phyloP scores from a whole-genome alignment of 2,797 vertebrate genomes.

The Accipiter fasciatus region DNA sequence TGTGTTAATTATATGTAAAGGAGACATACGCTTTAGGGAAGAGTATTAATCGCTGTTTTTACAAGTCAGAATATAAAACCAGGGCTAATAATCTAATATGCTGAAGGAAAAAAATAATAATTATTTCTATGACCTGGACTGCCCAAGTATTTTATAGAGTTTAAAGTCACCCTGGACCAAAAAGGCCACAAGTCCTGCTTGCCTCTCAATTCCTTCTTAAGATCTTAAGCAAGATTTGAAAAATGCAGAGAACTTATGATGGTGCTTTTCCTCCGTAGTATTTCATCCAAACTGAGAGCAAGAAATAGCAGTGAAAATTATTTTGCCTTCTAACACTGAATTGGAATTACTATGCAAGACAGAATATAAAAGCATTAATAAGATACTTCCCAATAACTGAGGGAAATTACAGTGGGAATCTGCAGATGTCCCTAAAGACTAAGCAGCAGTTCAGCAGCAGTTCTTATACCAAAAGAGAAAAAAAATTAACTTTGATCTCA shows the following conservation, averaged over 20 bases:
- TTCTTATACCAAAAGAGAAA: not conserved
- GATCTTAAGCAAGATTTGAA: not conserved
- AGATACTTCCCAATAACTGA: not conserved
- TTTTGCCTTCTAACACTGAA: not conserved
- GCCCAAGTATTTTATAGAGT: not conserved
- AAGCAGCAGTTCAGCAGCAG: not conserved
- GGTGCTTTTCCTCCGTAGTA: not conserved
- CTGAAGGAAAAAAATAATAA: not conserved
- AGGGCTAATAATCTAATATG: not conserved
- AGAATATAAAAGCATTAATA: not conserved
- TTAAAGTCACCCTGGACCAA: not conserved
- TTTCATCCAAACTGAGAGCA: not conserved
- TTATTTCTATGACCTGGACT: not conserved
- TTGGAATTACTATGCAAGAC: not conserved
- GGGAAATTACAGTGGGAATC: not conserved
- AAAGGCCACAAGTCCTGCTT: not conserved
- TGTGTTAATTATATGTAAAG: not conserved
- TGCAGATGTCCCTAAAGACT: not conserved
- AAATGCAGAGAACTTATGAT: not conserved
- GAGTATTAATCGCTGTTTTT: not conserved
- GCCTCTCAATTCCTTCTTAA: not conserved
- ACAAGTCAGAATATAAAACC: not conserved
- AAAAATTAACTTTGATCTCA: not conserved
- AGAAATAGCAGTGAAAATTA: not conserved
- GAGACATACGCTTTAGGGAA: not conserved